phyloP scores from a whole-genome alignment of 2,888 invertebrate genomes.

The Andrena chrysosceles region DNA sequence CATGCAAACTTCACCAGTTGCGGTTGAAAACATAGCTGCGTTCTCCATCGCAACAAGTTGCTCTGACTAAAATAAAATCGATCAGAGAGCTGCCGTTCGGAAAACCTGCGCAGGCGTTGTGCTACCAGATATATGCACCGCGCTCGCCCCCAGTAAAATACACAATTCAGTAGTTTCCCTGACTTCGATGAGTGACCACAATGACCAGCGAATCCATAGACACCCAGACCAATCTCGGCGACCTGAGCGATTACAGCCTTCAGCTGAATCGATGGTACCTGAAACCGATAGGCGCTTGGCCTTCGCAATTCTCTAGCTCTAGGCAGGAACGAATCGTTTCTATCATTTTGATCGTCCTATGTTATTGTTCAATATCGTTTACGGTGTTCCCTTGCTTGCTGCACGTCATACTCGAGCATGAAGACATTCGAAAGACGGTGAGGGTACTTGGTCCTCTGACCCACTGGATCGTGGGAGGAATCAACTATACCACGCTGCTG shows the following conservation, averaged over 20 bases:
- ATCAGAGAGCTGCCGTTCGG: neutral
- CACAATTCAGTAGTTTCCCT: constrained; percentile 14
- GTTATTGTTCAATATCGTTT: constrained; percentile 59
- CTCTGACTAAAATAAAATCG: neutral
- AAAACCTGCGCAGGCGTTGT: constrained; percentile 21
- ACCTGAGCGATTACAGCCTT: constrained; percentile 57
- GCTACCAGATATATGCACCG: neutral
- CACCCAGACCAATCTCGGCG: too few relatives aligned
- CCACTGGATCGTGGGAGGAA: constrained; percentile 69
- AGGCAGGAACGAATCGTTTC: constrained; percentile 24
- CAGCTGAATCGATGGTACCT: constrained; percentile 66
- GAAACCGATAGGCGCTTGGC: constrained; percentile 68
- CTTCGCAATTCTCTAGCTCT: constrained; percentile 21
- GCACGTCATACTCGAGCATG: constrained; percentile 64
- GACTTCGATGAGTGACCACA: neutral
- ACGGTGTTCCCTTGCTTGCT: constrained; percentile 68
- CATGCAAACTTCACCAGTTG: too few relatives aligned
- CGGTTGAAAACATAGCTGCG: neutral
- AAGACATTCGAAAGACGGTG: constrained; percentile 23
- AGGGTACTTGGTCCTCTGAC: constrained; percentile 70
- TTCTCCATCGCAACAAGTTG: neutral
- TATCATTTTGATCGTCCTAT: constrained; percentile 19
- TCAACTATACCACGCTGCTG: constrained; percentile 71
- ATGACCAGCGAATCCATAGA: neutral
- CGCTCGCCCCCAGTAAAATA: neutral